A percentile compares a stretch with the other conserved stretches of the same genome.
phyloP scores from a whole-genome alignment of 2,113 vertebrate species.

The Rousettus leschenaultii region DNA sequence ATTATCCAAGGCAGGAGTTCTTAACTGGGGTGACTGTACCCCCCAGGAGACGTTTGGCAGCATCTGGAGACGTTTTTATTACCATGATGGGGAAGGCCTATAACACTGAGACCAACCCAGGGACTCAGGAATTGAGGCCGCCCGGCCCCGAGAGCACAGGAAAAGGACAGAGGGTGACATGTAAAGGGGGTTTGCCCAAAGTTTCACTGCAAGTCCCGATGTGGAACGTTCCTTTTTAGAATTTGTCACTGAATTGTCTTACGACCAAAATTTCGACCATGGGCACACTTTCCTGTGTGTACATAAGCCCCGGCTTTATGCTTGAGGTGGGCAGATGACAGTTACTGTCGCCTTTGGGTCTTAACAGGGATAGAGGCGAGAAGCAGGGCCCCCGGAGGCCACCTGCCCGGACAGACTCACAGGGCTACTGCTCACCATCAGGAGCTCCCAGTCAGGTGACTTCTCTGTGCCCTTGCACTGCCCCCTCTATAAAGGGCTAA shows the following conservation, averaged over 20 bases:
- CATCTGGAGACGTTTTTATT: background rate
- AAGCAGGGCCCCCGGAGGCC: background rate
- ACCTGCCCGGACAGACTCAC: background rate
- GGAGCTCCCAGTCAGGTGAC: background rate
- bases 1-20: background rate
- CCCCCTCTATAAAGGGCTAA: background rate
- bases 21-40: background rate
- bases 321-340: background rate
- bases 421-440: background rate
- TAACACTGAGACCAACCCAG: background rate
- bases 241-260: background rate
- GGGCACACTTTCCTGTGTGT: too few species aligned
- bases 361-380: background rate
- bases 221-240: background rate
- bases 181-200: background rate
- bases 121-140: background rate
- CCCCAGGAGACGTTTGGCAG: background rate
- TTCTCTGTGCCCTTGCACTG: background rate
- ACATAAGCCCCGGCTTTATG: background rate
- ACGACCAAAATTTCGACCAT: background rate
- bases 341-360: rapidly evolving
- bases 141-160: background rate
- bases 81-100: background rate
- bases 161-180: background rate
- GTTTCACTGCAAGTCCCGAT: background rate